These are phyloP conservation scores for Cryptoleucopteryx plumbea DNA, from an alignment of 2,113 vertebrate genomes.

Conservation along the genomic window DNA sequence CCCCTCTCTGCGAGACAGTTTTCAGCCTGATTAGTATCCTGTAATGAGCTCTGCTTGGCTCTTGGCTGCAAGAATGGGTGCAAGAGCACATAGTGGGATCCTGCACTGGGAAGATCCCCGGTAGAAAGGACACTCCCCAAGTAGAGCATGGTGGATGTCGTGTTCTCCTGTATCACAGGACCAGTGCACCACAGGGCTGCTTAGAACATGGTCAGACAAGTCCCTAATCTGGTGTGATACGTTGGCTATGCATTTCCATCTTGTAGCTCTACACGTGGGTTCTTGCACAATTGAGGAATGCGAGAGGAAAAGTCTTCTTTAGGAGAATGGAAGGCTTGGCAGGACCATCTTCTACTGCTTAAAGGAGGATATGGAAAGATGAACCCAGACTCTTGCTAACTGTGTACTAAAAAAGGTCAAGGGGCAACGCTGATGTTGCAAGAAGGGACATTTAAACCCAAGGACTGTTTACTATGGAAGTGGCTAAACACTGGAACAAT, in stretches of 20 bases:
- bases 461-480: neutral
- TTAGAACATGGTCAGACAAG: neutral
- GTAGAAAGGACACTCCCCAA: neutral
- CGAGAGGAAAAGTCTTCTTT: neutral
- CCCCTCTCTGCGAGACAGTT: neutral
- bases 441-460: neutral
- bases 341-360: neutral
- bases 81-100: neutral
- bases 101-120: neutral
- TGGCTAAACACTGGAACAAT: neutral
- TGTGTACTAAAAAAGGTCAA: neutral
- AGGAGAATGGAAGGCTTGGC: neutral
- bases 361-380: neutral
- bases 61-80: neutral
- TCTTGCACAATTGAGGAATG: neutral
- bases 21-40: neutral
- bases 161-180: neutral
- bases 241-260: neutral
- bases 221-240: neutral
- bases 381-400: neutral
- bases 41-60: neutral
- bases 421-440: neutral
- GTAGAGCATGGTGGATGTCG: neutral
- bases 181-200: neutral
- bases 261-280: neutral